phyloP scores from a whole-genome alignment of 2,888 invertebrate genomes.

The Alcis repandata region DNA sequence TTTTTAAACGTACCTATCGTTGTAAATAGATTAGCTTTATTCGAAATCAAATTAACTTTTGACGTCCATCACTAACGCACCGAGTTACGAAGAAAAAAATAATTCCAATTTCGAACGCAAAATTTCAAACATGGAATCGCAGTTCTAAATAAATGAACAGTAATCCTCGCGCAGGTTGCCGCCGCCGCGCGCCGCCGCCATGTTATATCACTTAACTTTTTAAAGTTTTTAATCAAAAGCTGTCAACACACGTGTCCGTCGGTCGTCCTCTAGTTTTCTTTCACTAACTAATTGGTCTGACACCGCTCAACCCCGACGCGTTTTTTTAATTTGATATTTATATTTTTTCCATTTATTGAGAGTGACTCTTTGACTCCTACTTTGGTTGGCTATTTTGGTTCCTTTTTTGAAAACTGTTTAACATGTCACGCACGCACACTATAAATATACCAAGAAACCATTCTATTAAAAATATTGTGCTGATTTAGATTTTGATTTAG shows the following conservation, averaged over 20 bases:
- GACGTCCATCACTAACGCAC: not conserved
- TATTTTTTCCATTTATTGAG: slow-evolving; percentile 52
- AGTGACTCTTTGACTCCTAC: slow-evolving; percentile 38
- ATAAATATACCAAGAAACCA: not conserved
- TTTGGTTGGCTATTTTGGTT: slow-evolving; percentile 25
- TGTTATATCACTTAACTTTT: slow-evolving; percentile 55
- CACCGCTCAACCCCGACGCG: slow-evolving; percentile 69
- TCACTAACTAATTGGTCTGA: slow-evolving; percentile 84
- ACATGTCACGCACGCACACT: not conserved
- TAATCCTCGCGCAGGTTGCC: slow-evolving; percentile 40
- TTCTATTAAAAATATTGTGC: too few species aligned
- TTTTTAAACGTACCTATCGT: too few species aligned
- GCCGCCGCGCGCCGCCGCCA: slow-evolving; percentile 50
- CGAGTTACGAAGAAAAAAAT: not conserved
- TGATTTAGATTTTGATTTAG: not conserved
- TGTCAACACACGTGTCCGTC: slow-evolving; percentile 75
- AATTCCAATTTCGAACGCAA: slow-evolving; percentile 9
- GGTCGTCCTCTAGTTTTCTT: slow-evolving; percentile 72
- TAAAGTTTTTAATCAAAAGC: slow-evolving; percentile 64
- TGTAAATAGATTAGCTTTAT: too few species aligned
- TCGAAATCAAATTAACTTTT: not conserved
- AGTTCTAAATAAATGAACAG: slow-evolving; percentile 29
- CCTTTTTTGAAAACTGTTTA: slow-evolving; percentile 17
- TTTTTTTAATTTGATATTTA: slow-evolving; percentile 68
- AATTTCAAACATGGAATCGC: slow-evolving; percentile 22